Evolutionary conservation across 2,888 invertebrate species (phyloP).

Genomic region (Troilus luridus): DNA sequence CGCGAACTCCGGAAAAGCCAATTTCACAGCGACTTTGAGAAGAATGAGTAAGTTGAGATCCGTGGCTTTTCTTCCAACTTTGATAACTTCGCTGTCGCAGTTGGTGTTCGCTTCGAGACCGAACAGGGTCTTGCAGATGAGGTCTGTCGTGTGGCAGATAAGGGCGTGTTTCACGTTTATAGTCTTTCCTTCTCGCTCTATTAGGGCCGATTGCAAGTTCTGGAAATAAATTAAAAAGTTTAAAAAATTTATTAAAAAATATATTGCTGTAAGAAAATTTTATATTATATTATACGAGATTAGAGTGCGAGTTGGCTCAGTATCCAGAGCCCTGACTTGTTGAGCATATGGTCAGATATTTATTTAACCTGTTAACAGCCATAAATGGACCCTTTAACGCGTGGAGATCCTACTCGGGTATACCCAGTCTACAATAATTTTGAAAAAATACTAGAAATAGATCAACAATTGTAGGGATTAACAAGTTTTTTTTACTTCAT

Average conservation of each 20-base stretch:
- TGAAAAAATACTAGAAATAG: too few relatives aligned
- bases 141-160: neutral
- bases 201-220: neutral
- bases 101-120: neutral
- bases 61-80: neutral
- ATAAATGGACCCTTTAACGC: too few relatives aligned
- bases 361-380: too few relatives aligned
- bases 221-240: neutral
- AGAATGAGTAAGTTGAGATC: neutral
- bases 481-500: too few relatives aligned
- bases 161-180: neutral
- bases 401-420: too few relatives aligned
- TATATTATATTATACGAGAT: too few relatives aligned
- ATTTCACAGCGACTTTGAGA: neutral
- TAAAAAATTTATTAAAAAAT: neutral
- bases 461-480: too few relatives aligned
- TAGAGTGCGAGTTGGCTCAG: too few relatives aligned
- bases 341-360: too few relatives aligned
- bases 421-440: too few relatives aligned
- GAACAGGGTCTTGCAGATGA: neutral
- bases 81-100: neutral
- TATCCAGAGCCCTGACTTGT: too few relatives aligned
- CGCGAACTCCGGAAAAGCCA: neutral
- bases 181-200: neutral
- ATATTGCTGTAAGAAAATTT: too few relatives aligned